These are phyloP conservation scores for Rhaphigaster nebulosa DNA, from an alignment of 2,888 invertebrate genomes.

Conservation along the genomic window DNA sequence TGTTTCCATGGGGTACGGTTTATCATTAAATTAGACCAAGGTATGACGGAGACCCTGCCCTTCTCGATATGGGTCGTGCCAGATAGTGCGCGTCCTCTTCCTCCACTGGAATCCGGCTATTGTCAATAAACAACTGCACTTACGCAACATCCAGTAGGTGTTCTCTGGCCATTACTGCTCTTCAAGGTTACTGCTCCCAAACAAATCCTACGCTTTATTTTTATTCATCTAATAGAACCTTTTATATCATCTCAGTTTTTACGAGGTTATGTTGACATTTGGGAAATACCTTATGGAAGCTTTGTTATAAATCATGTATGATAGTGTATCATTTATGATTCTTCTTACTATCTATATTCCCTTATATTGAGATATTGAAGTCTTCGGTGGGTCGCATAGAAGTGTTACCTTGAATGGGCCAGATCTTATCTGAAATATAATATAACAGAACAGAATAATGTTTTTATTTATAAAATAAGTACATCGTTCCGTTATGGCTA, in stretches of 20 bases:
- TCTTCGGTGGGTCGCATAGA: too few relatives aligned
- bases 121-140: constrained; percentile 4
- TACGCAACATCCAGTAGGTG: background rate
- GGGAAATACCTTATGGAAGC: background rate
- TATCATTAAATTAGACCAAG: constrained; percentile 16
- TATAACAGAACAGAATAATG: too few relatives aligned
- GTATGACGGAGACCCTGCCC: background rate
- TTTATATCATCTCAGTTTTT: background rate
- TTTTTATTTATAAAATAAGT: too few relatives aligned
- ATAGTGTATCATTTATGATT: too few relatives aligned
- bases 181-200: constrained; percentile 30
- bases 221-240: background rate
- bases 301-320: background rate
- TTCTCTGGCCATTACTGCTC: background rate
- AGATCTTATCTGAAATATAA: too few relatives aligned
- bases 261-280: background rate
- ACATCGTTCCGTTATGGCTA: too few relatives aligned
- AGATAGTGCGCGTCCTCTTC: background rate
- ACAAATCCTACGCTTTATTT: constrained; percentile 9
- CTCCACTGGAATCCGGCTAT: constrained; percentile 8
- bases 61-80: constrained; percentile 13
- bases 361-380: too few relatives aligned
- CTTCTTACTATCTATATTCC: too few relatives aligned
- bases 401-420: too few relatives aligned
- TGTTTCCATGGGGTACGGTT: background rate